Percentiles rank a stretch among this genome's conserved stretches.
phyloP scores from a whole-genome alignment of 2,797 vertebrate species.

The Sarcophilus harrisii region DNA sequence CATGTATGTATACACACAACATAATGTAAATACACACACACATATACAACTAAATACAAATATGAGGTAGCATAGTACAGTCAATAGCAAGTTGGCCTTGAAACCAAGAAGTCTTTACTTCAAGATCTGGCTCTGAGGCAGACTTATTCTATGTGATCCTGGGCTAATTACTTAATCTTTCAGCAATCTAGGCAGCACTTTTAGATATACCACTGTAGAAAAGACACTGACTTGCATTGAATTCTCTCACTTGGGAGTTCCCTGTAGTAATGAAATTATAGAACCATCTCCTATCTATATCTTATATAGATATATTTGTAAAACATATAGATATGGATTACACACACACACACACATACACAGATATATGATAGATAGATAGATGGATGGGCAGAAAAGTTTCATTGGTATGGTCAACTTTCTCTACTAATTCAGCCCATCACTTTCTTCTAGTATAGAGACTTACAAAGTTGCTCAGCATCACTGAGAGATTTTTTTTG shows the following conservation, averaged over 20 bases:
- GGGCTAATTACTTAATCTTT: neutral
- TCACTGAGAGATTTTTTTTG: neutral
- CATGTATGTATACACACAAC: too few relatives aligned
- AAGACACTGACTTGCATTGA: neutral
- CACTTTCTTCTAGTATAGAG: neutral
- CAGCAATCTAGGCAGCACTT: neutral
- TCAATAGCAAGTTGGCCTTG: neutral
- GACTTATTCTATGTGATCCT: neutral
- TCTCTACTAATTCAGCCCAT: neutral
- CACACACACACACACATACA: fast-evolving
- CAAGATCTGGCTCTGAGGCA: neutral
- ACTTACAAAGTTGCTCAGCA: neutral
- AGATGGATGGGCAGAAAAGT: neutral
- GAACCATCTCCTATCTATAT: neutral
- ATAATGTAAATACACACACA: neutral
- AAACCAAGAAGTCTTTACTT: neutral
- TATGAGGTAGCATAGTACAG: neutral
- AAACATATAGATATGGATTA: neutral
- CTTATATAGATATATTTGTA: neutral
- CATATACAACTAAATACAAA: neutral
- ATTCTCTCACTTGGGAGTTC: neutral
- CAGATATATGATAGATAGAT: too few relatives aligned
- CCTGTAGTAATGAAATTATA: neutral
- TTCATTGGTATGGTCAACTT: neutral
- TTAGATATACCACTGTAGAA: neutral